phyloP scores from a whole-genome alignment of 2,888 invertebrate genomes.

The Hermaeophaga mercurialis region DNA sequence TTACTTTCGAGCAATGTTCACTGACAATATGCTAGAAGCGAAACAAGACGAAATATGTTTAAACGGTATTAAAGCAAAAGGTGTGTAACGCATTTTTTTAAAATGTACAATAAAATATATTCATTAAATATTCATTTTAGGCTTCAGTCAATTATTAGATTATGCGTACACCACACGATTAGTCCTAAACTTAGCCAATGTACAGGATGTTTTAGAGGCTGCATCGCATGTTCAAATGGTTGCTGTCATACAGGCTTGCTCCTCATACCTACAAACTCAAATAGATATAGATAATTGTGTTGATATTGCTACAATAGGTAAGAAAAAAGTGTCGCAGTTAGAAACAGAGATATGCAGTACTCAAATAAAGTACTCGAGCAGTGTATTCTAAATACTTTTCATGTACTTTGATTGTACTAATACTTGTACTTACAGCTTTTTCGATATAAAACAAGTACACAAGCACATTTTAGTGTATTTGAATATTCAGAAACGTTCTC shows the following conservation, averaged over 20 bases:
- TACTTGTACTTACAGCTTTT: no score
- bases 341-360: no score
- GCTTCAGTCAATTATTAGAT: conserved; percentile 68
- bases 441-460: no score
- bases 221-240: conserved; percentile 71
- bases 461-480: no score
- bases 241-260: conserved; percentile 70
- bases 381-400: no score
- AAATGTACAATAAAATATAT: background rate
- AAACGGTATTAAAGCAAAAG: conserved; percentile 69
- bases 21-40: conserved; percentile 71
- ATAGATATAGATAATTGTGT: conserved; percentile 73
- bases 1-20: conserved; percentile 79
- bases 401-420: no score
- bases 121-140: conserved; percentile 21
- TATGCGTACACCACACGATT: conserved; percentile 73
- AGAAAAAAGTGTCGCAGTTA: no score
- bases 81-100: conserved; percentile 18
- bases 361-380: no score
- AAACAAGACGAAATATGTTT: conserved; percentile 67
- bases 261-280: conserved; percentile 68
- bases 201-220: conserved; percentile 71
- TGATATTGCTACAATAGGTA: conserved; percentile 67
- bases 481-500: no score
- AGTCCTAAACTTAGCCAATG: conserved; percentile 63